Base-by-base conservation (phyloP, 2,888 invertebrate genomes). In the Sclerodermus sp. region DNA sequence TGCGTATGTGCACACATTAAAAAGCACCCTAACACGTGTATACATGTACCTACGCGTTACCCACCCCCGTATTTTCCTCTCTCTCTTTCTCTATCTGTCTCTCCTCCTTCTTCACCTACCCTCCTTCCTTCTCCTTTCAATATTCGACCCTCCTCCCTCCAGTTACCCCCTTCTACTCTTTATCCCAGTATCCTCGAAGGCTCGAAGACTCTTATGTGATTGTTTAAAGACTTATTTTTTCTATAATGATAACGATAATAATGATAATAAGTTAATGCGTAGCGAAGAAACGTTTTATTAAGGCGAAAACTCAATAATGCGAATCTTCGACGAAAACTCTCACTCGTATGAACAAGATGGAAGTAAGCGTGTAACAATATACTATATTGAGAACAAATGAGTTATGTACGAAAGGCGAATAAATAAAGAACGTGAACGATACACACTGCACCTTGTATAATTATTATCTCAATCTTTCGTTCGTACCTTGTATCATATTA, bases 161-260 rank as follows among this genome's bases (percentile, higher is more conserved):
- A n/a, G 16, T 14, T 40, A 34, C 40, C 44, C 41, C 42, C 41
- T 45, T 47, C 46, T 49, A 44, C 51, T 30, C 30, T 17, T 15
- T 36, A 43, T 37, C n/a, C 37, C 41, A 34, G 32, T 52, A 55
- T 60, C 47, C 48, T 41, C 49, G 60, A 64, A 65, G 68, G 63
- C 70, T 73, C 70, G 70, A 66, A 60, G 65, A 72, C 71, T 75
- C 68, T 75, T 74, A 74, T 75, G 75, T 76, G 73, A 76, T 76
- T 75, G 74, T 76, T 76, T 75, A 71, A 76, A 76, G 75, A 76
- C 75, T 76, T 75, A 75, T 75, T 76, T 76, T 76, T 76, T 75
- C 72, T 76, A 75, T 75, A 73, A 74, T 58, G 64, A 67, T 70
- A 67, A 73, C 58, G 62, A 64, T 66, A 64, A 67, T 59, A 60